A percentile compares a stretch with the other conserved stretches of the same genome.
Conservation (phyloP, 2,113 vertebrate genomes). For the Sporophila hypoxantha region DNA sequence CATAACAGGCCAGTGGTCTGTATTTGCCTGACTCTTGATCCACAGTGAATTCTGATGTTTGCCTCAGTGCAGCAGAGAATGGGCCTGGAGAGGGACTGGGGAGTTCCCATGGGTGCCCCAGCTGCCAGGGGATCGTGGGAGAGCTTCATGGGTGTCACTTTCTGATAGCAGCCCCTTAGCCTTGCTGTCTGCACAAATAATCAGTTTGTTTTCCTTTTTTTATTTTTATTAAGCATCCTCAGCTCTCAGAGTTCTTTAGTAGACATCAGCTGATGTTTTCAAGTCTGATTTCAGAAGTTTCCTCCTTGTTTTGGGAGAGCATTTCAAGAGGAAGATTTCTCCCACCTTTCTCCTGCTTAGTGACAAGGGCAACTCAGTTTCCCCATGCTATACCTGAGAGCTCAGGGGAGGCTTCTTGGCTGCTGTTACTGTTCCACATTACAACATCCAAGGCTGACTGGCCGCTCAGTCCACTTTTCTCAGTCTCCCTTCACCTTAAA, state of each 20-base stretch:
- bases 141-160: fast-evolving
- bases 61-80: fast-evolving
- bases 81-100: not conserved
- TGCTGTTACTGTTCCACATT: not conserved
- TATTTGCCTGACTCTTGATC: not conserved
- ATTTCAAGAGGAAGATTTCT: not conserved
- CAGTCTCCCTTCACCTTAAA: not conserved
- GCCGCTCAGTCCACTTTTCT: not conserved
- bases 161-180: not conserved
- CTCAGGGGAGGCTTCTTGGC: not conserved
- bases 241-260: not conserved
- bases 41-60: not conserved
- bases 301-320: not conserved
- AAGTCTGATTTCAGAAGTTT: not conserved
- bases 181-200: not conserved
- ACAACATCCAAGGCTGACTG: not conserved
- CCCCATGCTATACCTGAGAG: fast-evolving
- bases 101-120: fast-evolving
- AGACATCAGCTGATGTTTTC: not conserved
- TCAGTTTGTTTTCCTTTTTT: not conserved
- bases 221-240: not conserved
- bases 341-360: not conserved
- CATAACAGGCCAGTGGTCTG: not conserved
- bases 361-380: not conserved
- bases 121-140: not conserved